A percentile compares a stretch with the other conserved stretches of the same genome.
phyloP scores from a whole-genome alignment of 2,888 invertebrate species.

The Nipponacmea schrenckii region DNA sequence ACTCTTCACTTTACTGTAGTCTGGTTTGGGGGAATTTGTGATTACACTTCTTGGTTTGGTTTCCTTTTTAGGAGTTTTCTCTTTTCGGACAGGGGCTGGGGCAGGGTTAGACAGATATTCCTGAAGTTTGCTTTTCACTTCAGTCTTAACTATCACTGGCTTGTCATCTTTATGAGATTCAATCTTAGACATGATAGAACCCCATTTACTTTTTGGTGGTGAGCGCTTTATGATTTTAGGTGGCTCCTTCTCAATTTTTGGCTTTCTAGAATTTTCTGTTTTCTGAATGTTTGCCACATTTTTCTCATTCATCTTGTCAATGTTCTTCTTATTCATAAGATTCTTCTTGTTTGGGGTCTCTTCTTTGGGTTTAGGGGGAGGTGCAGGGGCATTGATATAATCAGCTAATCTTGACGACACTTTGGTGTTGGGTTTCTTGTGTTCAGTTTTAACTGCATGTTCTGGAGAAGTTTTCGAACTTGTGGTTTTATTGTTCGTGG shows the following conservation, averaged over 20 bases:
- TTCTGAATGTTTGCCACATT: constrained; percentile 25
- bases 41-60: constrained; percentile 35
- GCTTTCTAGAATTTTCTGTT: constrained; percentile 12
- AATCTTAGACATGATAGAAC: constrained; percentile 58
- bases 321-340: constrained; percentile 45
- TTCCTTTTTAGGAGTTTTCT: constrained; percentile 29
- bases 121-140: constrained; percentile 85
- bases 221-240: constrained; percentile 51
- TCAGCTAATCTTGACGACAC: constrained; percentile 54
- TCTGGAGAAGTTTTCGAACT: neutral
- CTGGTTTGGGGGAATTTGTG: constrained; percentile 47
- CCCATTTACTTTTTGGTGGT: constrained; percentile 62
- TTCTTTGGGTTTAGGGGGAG: constrained; percentile 44
- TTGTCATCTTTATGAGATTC: constrained; percentile 72
- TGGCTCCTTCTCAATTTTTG: constrained; percentile 45
- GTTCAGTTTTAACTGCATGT: constrained; percentile 30
- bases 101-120: constrained; percentile 39
- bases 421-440: constrained; percentile 52
- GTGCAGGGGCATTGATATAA: constrained; percentile 53
- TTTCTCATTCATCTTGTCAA: constrained; percentile 37
- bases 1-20: constrained; percentile 59
- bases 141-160: constrained; percentile 74
- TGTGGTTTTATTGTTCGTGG: constrained; percentile 17
- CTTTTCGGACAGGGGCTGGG: constrained; percentile 25
- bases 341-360: constrained; percentile 45